Evolutionary conservation across 2,888 invertebrate genomes (phyloP), one percentile per base, ranked within the genome.

Genomic region (Escarpia spicata): DNA sequence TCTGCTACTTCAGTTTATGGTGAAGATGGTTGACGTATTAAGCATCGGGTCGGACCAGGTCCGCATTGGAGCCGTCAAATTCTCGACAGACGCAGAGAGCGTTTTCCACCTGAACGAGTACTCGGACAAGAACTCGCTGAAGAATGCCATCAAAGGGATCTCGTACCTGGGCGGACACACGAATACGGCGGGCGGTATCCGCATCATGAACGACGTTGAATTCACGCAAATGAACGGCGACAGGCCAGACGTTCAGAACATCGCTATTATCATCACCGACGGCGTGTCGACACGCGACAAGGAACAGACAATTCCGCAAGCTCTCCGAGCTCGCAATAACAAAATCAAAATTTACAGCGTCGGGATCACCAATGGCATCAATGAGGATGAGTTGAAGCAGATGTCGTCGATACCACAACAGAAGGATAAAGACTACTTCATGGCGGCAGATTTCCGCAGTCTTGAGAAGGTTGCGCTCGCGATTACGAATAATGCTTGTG

Each of bases 391-490:
- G 91, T 43, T 93, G 31, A 43, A 52, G 75, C 15, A n/a, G 15
- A 93, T 93, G 44, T 93, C 93, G 3, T 92, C 92, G 15, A 44
- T 89, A 1, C 93, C 93, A 19, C 93, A 93, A 26, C 26, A 93
- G 9, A 93, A 94, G 45, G 43, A 43, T 0, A 94, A 94, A 2
- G 92, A 94, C 15, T 93, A 94, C 10, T 95, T 95, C 91, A 93
- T 93, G 90, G 94, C 95, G 0, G 93, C 94, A 6, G 92, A 92
- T 52, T 93, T 93, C 60, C 45, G 9, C 15, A 60, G 45, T 37
- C 92, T 93, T 26, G 91, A 43, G n/a, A 90, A n/a, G 31, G 44
- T 93, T 12, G 75, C 37, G 4, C n/a, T 31, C 3, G 89, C 31
- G 0, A 91, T 93, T 12, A 91, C 91, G 37, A 31, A 43, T 45